A percentile compares a stretch with the other conserved stretches of the same genome.
Evolutionary conservation across 1,140 invertebrate species (phyloP).

Genomic region (Solenopsis invicta): DNA sequence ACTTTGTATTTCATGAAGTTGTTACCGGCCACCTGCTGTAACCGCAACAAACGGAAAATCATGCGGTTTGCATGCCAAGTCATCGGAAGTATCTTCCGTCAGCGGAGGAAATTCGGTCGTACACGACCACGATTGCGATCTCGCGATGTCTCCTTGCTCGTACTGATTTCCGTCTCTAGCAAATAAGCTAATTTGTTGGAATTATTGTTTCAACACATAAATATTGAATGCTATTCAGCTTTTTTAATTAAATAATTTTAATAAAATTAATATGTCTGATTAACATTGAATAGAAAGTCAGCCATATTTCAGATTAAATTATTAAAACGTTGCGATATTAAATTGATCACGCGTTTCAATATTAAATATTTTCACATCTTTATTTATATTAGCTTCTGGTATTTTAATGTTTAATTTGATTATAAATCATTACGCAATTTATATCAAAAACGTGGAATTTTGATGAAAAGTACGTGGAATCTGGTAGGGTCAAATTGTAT

Average conservation of each 20-base stretch:
- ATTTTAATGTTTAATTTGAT: conserved; percentile 56
- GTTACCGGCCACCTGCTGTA: conserved; percentile 51
- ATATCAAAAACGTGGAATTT: conserved; percentile 33
- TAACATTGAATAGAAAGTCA: conserved; percentile 35
- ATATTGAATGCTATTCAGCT: not conserved
- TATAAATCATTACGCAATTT: conserved; percentile 27
- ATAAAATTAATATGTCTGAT: conserved; percentile 44
- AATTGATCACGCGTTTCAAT: conserved; percentile 39
- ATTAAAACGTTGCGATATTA: conserved; percentile 52
- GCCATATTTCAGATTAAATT: conserved; percentile 46
- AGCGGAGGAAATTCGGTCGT: conserved; percentile 18
- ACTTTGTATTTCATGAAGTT: conserved; percentile 63
- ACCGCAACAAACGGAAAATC: conserved; percentile 43
- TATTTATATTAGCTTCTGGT: conserved; percentile 46
- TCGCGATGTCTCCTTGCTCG: not conserved
- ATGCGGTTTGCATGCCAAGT: conserved; percentile 39
- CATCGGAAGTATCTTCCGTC: conserved; percentile 47
- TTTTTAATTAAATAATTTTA: conserved; percentile 60
- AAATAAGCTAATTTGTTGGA: conserved; percentile 17
- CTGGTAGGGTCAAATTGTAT: not conserved
- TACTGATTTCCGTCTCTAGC: not conserved
- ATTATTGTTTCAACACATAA: not conserved
- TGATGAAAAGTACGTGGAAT: conserved; percentile 19
- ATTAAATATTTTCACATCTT: conserved; percentile 57
- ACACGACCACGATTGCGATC: not conserved